Evolutionary conservation across 2,113 vertebrate species (phyloP).

Genomic region (Triplophysa dalaica): DNA sequence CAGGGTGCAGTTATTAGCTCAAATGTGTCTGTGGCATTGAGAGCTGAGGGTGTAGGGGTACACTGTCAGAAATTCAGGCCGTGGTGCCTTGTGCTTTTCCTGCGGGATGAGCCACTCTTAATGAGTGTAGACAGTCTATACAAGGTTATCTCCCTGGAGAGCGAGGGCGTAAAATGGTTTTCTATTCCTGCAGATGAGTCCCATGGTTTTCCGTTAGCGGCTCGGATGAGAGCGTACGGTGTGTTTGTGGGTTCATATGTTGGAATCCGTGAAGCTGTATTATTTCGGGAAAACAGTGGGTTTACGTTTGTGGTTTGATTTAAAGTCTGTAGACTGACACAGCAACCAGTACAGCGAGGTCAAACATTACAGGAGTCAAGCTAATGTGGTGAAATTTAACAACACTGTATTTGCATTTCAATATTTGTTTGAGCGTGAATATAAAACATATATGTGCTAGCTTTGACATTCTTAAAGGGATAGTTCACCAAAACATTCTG

Average conservation of each 20-base stretch:
- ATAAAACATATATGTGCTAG: no score
- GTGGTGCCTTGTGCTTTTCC: neutral
- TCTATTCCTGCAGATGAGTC: conserved; percentile 45
- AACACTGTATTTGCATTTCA: neutral
- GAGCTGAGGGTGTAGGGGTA: conserved; percentile 23
- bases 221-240: conserved; percentile 14
- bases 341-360: conserved; percentile 1
- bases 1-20: neutral
- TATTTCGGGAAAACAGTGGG: conserved; percentile 3
- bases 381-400: conserved; percentile 2
- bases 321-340: neutral
- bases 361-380: neutral
- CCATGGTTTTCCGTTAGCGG: conserved; percentile 21
- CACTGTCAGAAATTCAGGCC: neutral
- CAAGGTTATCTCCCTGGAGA: conserved; percentile 41
- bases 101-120: conserved; percentile 1
- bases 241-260: conserved; percentile 30
- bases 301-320: conserved; percentile 32
- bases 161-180: conserved; percentile 44
- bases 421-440: no score
- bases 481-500: neutral
- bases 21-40: conserved; percentile 31
- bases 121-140: conserved; percentile 51
- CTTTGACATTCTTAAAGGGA: no score
- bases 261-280: neutral